Evolutionary conservation across 2,113 vertebrate species (phyloP), one percentile per base, ranked within the genome.

Genomic region (Malurus elegans): DNA sequence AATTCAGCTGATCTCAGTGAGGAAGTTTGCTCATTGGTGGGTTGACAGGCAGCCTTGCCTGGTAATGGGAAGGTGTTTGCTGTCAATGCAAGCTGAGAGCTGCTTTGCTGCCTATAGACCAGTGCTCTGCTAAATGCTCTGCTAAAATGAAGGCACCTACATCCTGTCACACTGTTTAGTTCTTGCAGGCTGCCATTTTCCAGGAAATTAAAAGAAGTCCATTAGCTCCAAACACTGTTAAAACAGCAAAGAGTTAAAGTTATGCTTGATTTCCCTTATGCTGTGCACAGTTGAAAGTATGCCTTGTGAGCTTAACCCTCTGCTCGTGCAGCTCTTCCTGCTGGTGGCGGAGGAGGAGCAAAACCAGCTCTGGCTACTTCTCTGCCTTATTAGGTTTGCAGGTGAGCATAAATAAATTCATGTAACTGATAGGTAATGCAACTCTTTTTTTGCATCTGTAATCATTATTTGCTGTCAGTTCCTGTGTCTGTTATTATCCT

Each of bases 121-220:
- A 95, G 79, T 87, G 92, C 73, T 93, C 95, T 95, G 97, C 93
- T 91, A 92, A 93, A 74, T 50, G 89, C n/a, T n/a, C n/a, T n/a
- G n/a, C n/a, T 96, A 96, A 95, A 97, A 91, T 44, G 51, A 76
- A 97, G 50, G 83, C 62, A 90, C 97, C 98, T 98, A 98, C 98
- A 98, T 99, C 98, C 98, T 98, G 98, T 94, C 62, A 95, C 86
- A 82, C 74, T 58, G 42, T 76, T 75, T 45, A 86, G 89, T 96
- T 95, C 53, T 78, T 93, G 80, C 44, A 38, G 56, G 51, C 75
- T 82, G 60, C 51, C 60, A 75, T 58, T 53, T 76, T 31, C 19
- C 53, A 66, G 51, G 48, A 94, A 93, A 79, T 11, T 34, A 32
- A 47, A 86, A 36, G 20, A 62, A 79, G 45, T 40, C n/a, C 44